phyloP scores from a whole-genome alignment of 2,113 vertebrate genomes.

The Vireo altiloquus region DNA sequence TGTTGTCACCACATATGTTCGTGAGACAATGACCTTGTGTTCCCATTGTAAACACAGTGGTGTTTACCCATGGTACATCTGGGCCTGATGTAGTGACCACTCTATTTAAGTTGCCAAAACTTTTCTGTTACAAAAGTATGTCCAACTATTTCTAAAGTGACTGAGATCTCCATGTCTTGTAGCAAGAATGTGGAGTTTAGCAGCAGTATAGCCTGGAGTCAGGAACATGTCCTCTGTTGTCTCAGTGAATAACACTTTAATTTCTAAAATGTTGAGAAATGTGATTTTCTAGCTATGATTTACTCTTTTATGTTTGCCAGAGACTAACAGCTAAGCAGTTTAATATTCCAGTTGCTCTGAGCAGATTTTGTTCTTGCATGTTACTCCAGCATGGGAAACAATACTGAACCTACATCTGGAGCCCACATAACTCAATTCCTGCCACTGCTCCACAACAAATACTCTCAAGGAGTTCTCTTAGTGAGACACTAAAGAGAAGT shows the following conservation, averaged over 20 bases:
- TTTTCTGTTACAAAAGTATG: neutral
- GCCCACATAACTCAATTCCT: neutral
- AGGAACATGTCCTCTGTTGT: neutral
- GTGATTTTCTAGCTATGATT: neutral
- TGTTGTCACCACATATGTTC: neutral
- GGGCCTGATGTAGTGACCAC: neutral
- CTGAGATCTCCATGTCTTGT: neutral
- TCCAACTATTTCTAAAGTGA: neutral
- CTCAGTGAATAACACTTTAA: neutral
- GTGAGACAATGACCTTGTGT: neutral
- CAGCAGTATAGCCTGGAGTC: neutral
- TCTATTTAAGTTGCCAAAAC: neutral
- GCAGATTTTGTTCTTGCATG: neutral
- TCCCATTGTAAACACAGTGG: neutral
- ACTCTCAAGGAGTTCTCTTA: neutral
- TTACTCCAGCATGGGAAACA: slow-evolving; percentile 1
- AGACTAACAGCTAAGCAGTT: neutral
- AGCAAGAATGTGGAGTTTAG: neutral
- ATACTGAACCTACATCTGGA: slow-evolving; percentile 6
- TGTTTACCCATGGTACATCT: neutral
- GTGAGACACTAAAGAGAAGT: neutral
- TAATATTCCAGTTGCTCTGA: neutral
- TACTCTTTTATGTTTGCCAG: neutral
- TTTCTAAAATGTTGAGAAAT: slow-evolving; percentile 33
- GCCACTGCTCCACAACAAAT: neutral